Base-by-base conservation (phyloP, 2,888 invertebrate species). In the Dryobota labecula region DNA sequence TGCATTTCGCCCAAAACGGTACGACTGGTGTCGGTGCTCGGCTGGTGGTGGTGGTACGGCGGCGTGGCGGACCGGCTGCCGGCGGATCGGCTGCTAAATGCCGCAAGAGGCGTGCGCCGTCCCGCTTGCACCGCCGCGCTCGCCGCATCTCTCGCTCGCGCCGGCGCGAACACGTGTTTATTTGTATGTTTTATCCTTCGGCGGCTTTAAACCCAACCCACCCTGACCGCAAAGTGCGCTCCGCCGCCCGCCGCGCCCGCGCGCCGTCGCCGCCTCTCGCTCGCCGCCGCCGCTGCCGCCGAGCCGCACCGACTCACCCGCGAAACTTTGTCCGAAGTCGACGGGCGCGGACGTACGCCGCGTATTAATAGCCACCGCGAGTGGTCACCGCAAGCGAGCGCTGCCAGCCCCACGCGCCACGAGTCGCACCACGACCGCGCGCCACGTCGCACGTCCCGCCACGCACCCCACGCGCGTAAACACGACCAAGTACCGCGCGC, bases 121-220 rank as follows among this genome's bases (percentile, higher is more conserved):
- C 95, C 93, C 91, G 93, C 94, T 95, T 93, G 89, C 93, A 91
- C 95, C 89, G 88, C 86, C 89, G 91, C 86, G 76, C 83, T 85
- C 80, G 86, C 86, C 92, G 91, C 87, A 89, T 90, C 92, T 96
- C 96, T 96, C 96, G 92, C 95, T 96, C 96, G 96, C 96, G 96
- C 96, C 96, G 96, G 95, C 96, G 95, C 96, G 96, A 96, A 96
- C 96, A 96, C 96, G 95, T 96, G 96, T 97, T 96, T 96, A 96
- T 95, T 95, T 96, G 96, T 95, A 96, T 96, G 95, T 96, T 96
- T 95, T 96, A 94, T 97, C 97, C 97, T 97, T 96, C 96, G 96
- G 96, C 96, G 96, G 96, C 96, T 96, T 96, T 96, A 96, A 96
- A 97, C 97, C 97, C 97, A 95, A 96, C 97, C 97, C 97, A 96